These are phyloP conservation scores for Protobothrops flavoviridis DNA, from an alignment of 2,113 vertebrate genomes.

Conservation along the genomic window DNA sequence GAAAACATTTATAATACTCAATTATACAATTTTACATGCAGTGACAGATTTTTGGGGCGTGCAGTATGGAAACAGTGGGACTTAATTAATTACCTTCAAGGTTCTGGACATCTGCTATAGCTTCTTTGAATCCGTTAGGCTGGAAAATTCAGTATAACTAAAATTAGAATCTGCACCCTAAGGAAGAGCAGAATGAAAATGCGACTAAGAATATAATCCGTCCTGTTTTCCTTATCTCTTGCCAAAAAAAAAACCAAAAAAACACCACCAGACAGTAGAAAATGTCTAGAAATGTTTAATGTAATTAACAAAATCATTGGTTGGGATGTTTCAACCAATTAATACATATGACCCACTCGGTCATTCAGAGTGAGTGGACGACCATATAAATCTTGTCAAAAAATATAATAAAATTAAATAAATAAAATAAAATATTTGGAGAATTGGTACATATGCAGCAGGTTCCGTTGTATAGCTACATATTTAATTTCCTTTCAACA, in stretches of 20 bases:
- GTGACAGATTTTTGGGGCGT: conserved; percentile 77
- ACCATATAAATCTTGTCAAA: not conserved
- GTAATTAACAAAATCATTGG: not conserved
- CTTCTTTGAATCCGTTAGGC: conserved; percentile 69
- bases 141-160: conserved; percentile 67
- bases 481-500: not conserved
- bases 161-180: conserved; percentile 70
- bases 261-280: not conserved
- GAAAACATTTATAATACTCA: conserved; percentile 75
- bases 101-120: conserved; percentile 72
- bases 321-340: conserved; percentile 23
- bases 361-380: not conserved
- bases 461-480: not conserved
- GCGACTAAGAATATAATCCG: conserved; percentile 33
- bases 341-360: not conserved
- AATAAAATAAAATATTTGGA: not conserved
- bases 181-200: conserved; percentile 57
- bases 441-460: not conserved
- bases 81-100: conserved; percentile 77
- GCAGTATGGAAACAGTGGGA: conserved; percentile 69
- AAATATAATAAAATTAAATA: too few species aligned
- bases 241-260: conserved; percentile 13
- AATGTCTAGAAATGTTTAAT: conserved; percentile 25
- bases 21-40: conserved; percentile 76
- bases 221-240: conserved; percentile 37